phyloP scores from a whole-genome alignment of 1,140 invertebrate genomes.

The Drosophila punjabiensis region DNA sequence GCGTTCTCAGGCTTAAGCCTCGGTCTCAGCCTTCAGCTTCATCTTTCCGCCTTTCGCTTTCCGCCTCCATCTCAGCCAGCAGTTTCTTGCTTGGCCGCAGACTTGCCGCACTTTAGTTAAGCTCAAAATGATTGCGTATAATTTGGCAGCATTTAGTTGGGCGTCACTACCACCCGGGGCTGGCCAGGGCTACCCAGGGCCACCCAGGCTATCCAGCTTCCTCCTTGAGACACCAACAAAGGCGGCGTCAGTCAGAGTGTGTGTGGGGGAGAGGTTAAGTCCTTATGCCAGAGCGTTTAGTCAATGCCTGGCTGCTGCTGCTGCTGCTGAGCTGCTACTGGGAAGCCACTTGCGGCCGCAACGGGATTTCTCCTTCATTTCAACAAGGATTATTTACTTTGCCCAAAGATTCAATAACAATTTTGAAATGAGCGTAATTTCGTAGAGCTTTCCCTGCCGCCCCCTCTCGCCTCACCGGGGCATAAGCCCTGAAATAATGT shows the following conservation, averaged over 20 bases:
- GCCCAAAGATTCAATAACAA: slow-evolving; percentile 78
- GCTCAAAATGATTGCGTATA: slow-evolving; percentile 75
- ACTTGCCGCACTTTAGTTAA: slow-evolving; percentile 66
- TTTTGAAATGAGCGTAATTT: slow-evolving; percentile 79
- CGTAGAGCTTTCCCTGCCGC: slow-evolving; percentile 20
- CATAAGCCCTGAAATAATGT: slow-evolving; percentile 73
- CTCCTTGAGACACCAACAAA: slow-evolving; percentile 23
- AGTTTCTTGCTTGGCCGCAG: slow-evolving; percentile 30
- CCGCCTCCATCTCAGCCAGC: slow-evolving; percentile 10
- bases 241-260: slow-evolving; percentile 7
- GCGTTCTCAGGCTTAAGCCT: not conserved
- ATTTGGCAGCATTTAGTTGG: slow-evolving; percentile 71
- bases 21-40: not conserved
- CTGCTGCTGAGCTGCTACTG: no score
- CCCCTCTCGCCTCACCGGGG: not conserved
- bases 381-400: slow-evolving; percentile 79
- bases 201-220: not conserved
- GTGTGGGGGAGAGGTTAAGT: slow-evolving; percentile 2
- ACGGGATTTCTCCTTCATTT: slow-evolving; percentile 68
- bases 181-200: not conserved
- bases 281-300: slow-evolving; percentile 23
- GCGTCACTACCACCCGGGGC: not conserved
- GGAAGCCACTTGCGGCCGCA: slow-evolving; percentile 30
- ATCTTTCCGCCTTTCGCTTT: not conserved
- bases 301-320: not conserved